Conservation (phyloP, 2,888 invertebrate species). For the Andricus quercusramuli region DNA sequence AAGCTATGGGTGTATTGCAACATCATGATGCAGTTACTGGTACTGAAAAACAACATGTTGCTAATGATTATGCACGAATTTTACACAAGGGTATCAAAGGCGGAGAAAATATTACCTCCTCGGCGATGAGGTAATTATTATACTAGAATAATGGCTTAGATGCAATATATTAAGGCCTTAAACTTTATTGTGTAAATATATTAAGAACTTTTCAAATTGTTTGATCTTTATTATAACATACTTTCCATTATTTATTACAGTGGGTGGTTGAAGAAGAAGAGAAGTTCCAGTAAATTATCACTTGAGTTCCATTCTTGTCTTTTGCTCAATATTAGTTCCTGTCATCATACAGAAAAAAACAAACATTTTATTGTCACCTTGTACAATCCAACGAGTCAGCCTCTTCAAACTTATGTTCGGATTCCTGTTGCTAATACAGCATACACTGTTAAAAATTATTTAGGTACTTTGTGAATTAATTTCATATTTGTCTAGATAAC, state of each 20-base stretch:
- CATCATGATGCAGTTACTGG: conserved; percentile 97
- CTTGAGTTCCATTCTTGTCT: conserved; percentile 80
- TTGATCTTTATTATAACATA: too few relatives aligned
- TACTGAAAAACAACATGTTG: conserved; percentile 92
- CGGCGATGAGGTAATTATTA: conserved; percentile 81
- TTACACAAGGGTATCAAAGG: conserved; percentile 84
- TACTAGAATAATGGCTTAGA: not conserved
- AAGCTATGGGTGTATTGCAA: conserved; percentile 91
- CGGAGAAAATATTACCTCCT: conserved; percentile 80
- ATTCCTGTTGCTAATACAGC: conserved; percentile 81
- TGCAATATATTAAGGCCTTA: not conserved
- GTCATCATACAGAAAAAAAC: conserved; percentile 79
- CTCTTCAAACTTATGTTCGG: conserved; percentile 81
- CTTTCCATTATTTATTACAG: conserved; percentile 48
- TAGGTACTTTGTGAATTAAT: conserved; percentile 79
- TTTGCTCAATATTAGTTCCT: conserved; percentile 87
- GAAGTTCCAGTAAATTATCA: not conserved
- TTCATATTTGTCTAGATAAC: not conserved
- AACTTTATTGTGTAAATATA: not conserved
- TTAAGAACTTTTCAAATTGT: not conserved
- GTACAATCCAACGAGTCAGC: conserved; percentile 88
- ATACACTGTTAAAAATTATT: conserved; percentile 84
- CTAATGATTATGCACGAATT: conserved; percentile 80
- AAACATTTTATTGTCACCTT: conserved; percentile 85
- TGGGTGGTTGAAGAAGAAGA: conserved; percentile 55